These are phyloP conservation scores for Drosophila yooni DNA, from an alignment of 2,888 invertebrate species.

Conservation along the genomic window DNA sequence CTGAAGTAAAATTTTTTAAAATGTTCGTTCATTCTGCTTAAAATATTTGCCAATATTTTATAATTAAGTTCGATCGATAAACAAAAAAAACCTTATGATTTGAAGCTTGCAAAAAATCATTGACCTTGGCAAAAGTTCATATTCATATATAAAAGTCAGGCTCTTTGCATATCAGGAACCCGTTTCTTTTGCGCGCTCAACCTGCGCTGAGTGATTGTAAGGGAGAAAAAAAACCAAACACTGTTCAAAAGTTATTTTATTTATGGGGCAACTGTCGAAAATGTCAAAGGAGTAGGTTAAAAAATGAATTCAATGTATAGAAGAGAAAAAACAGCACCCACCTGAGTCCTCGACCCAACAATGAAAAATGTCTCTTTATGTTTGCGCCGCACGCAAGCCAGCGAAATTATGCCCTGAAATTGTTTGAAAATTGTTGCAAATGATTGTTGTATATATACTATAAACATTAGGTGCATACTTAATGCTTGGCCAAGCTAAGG, in stretches of 20 bases:
- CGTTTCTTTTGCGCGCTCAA: background rate
- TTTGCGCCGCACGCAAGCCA: conserved; percentile 53
- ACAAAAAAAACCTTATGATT: background rate
- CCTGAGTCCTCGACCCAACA: conserved; percentile 10
- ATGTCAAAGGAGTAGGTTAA: conserved; percentile 5
- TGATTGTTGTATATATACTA: conserved; percentile 4
- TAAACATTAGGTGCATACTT: background rate
- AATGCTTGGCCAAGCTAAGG: conserved; percentile 4
- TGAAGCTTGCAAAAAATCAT: background rate
- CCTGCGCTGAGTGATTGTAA: background rate
- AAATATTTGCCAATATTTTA: background rate
- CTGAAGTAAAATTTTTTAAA: background rate
- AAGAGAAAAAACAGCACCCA: background rate
- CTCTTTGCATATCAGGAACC: background rate
- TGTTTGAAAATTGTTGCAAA: conserved; percentile 14
- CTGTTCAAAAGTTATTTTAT: conserved; percentile 26
- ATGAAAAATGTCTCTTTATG: conserved; percentile 49
- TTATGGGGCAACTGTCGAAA: conserved; percentile 14
- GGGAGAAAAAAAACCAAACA: background rate
- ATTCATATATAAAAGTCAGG: background rate
- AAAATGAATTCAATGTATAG: background rate
- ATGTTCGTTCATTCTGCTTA: background rate
- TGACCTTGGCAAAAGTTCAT: conserved; percentile 5
- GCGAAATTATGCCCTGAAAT: conserved; percentile 13
- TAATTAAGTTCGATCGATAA: background rate